Evolutionary conservation across 2,888 invertebrate genomes (phyloP), one percentile per base, ranked within the genome.

Genomic region (Notodonta ziczac): DNA sequence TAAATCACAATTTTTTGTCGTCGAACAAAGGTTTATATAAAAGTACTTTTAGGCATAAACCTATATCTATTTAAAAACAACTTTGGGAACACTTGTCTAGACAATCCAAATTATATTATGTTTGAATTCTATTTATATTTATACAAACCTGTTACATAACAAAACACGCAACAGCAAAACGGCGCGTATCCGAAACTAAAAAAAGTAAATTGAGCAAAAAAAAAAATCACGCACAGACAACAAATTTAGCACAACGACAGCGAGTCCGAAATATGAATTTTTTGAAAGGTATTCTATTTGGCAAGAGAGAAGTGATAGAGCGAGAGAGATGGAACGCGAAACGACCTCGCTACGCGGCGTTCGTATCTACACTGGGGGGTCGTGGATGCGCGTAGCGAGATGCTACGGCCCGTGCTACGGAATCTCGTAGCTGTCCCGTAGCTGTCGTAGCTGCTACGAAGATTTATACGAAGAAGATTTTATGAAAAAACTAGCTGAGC

Each of bases 361-460:
- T 57, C 74, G 50, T 66, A 69, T 65, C 65, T 72, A 74, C 72
- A 83, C 83, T 83, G 76, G 70, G 46, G 72, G 35, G 13, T 58
- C 67, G 80, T 79, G 74, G 77, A 79, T 80, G 81, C 83, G 83
- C 83, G 83, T 79, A 81, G 78, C 79, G 60, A 58, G 57, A 65
- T 69, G 72, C 74, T 75, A 74, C 76, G 71, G 61, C 57, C 68
- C 39, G 39, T 39, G 65, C 72, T 74, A 70, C 73, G 73, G 58
- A 62, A 62, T 67, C 77, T 67, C 77, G 78, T 76, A 74, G 76
- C 65, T 59, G 5, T 67, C 77, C 67, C 77, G 78, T 76, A 74
- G 76, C 65, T 59, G 5, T 54, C 50, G 59, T 53, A 46, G 52
- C 35, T 16, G 62, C 66, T 68, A 63, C 63, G 62, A 51, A 53